Evolutionary conservation across 2,888 invertebrate genomes (phyloP).

Genomic region (Imbricaverruca yamaguchii): DNA sequence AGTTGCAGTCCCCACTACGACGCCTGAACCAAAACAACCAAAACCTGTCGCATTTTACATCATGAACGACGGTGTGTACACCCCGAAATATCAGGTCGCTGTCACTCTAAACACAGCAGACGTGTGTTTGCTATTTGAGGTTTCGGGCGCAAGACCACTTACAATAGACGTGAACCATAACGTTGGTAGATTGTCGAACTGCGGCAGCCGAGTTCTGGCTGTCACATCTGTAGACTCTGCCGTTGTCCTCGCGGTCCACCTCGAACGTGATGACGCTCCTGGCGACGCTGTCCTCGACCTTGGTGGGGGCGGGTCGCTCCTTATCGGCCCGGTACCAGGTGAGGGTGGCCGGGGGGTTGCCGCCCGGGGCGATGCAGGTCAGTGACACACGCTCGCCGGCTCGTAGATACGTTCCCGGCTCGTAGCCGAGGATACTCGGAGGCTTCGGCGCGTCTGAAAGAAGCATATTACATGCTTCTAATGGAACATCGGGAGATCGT

Average conservation of each 20-base stretch:
- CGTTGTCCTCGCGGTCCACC: constrained; percentile 87
- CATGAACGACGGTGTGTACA: too few species aligned
- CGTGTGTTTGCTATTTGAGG: too few species aligned
- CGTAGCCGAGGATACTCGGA: constrained; percentile 25
- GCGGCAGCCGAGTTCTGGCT: constrained; percentile 84
- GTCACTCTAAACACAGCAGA: too few species aligned
- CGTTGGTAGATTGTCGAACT: constrained; percentile 71
- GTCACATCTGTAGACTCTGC: constrained; percentile 85
- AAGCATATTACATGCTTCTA: too few species aligned
- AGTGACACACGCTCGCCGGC: constrained; percentile 29
- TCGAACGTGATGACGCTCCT: constrained; percentile 84
- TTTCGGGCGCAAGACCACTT: constrained; percentile 48
- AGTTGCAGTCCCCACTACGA: too few species aligned
- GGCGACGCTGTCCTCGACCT: constrained; percentile 52
- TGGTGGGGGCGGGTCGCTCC: constrained; percentile 25
- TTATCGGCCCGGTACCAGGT: constrained; percentile 30
- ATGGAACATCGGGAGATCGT: too few species aligned
- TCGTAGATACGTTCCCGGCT: constrained; percentile 26
- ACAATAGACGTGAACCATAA: constrained; percentile 85
- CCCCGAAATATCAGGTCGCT: too few species aligned
- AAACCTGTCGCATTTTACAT: too few species aligned
- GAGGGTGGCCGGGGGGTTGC: constrained; percentile 30
- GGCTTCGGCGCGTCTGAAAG: constrained; percentile 2
- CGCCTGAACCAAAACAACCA: too few species aligned
- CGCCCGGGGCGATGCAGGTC: constrained; percentile 28